phyloP scores from a whole-genome alignment of 2,888 invertebrate species.

The Apodemia mormo region DNA sequence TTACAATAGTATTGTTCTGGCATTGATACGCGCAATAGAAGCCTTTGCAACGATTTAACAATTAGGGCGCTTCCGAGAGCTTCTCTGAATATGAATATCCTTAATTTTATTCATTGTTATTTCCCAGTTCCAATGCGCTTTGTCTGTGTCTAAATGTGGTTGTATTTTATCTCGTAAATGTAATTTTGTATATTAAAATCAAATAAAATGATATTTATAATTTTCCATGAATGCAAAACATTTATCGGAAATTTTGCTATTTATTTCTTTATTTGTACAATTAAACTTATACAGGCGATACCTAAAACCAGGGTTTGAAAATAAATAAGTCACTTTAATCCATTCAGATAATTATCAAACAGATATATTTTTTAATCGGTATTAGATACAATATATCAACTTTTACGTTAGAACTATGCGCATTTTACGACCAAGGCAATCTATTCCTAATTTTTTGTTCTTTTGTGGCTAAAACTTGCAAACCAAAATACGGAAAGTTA shows the following conservation, averaged over 20 bases:
- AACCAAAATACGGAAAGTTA: too few species aligned
- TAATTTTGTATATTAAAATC: background rate
- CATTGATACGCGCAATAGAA: background rate
- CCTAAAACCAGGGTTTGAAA: too few species aligned
- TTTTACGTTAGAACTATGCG: too few species aligned
- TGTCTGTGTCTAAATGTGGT: background rate
- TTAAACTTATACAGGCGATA: too few species aligned
- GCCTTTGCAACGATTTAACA: background rate
- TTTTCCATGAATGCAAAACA: background rate
- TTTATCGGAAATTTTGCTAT: background rate
- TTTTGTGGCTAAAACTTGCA: too few species aligned
- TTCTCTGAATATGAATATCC: background rate
- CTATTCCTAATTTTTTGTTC: too few species aligned
- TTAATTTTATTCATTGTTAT: background rate
- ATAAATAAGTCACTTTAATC: too few species aligned
- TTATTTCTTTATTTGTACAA: too few species aligned
- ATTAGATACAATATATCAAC: too few species aligned
- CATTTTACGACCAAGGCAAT: too few species aligned
- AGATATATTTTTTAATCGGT: too few species aligned
- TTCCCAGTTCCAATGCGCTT: background rate
- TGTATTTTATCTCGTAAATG: background rate
- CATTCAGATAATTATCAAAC: too few species aligned
- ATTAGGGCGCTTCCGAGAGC: background rate
- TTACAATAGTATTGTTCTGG: slow-evolving; percentile 1
- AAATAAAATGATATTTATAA: background rate